phyloP scores from a whole-genome alignment of 23 tunicate species.

The Ciona savignyi region DNA sequence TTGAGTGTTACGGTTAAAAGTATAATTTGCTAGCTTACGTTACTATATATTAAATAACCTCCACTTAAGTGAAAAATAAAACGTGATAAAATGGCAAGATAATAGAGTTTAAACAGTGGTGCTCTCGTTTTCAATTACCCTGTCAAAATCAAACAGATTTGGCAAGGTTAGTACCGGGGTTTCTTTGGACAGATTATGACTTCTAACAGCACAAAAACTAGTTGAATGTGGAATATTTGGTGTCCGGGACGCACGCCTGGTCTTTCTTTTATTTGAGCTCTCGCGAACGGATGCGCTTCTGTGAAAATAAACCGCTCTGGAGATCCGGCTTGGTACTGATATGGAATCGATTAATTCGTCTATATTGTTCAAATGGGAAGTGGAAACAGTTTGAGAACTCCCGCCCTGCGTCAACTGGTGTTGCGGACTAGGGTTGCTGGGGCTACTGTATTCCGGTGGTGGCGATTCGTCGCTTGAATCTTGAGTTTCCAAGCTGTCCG shows the following conservation, averaged over 20 bases:
- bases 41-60: too few species aligned
- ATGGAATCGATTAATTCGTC: slow-evolving; percentile 25
- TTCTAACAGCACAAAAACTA: background rate
- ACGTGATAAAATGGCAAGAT: too few species aligned
- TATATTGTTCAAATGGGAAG: background rate
- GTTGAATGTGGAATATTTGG: background rate
- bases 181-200: background rate
- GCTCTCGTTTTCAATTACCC: background rate
- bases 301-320: background rate
- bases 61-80: too few species aligned
- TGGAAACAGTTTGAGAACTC: background rate
- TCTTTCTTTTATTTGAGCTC: background rate
- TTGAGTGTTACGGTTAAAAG: too few species aligned
- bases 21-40: too few species aligned
- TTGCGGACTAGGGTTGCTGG: background rate
- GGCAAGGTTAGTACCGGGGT: background rate
- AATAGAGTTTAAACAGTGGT: background rate
- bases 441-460: background rate
- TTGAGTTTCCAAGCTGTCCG: background rate
- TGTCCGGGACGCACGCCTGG: background rate
- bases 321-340: slow-evolving; percentile 5
- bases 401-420: background rate
- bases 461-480: background rate
- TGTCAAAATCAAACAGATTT: background rate
- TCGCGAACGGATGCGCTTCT: background rate